phyloP scores from a whole-genome alignment of 2,797 vertebrate species.

The Karalla daura region DNA sequence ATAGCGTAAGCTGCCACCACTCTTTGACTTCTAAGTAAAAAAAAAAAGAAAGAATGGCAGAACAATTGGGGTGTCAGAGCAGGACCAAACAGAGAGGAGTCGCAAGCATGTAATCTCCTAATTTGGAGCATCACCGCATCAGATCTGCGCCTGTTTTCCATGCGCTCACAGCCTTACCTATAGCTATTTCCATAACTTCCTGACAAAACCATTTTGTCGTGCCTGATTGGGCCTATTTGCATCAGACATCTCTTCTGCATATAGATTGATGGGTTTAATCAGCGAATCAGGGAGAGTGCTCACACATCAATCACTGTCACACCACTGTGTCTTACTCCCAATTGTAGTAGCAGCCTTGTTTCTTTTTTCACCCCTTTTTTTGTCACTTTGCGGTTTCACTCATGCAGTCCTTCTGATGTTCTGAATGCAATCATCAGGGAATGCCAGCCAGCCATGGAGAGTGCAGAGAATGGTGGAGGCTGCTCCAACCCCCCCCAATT shows the following conservation, averaged over 20 bases:
- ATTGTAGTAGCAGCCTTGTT: slow-evolving; percentile 28
- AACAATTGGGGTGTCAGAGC: slow-evolving; percentile 71
- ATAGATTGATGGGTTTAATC: slow-evolving; percentile 99
- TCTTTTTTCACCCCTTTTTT: slow-evolving; percentile 8
- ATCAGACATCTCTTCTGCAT: slow-evolving; percentile 96
- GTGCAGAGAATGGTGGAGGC: neutral
- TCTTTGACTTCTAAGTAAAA: slow-evolving; percentile 63
- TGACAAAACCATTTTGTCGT: slow-evolving; percentile 92
- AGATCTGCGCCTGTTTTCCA: slow-evolving; percentile 35
- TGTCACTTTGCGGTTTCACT: slow-evolving; percentile 46
- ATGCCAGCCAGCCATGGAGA: slow-evolving; percentile 1
- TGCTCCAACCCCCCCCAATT: neutral
- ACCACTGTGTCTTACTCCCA: slow-evolving; percentile 78
- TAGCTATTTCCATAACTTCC: slow-evolving; percentile 87
- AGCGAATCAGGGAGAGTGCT: slow-evolving; percentile 94
- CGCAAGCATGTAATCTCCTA: slow-evolving; percentile 82
- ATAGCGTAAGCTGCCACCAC: slow-evolving; percentile 19
- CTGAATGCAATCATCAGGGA: slow-evolving; percentile 42
- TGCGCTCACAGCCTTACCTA: slow-evolving; percentile 61
- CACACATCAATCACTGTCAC: slow-evolving; percentile 95
- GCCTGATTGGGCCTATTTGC: slow-evolving; percentile 96
- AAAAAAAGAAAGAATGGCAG: slow-evolving; percentile 72
- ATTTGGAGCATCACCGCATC: slow-evolving; percentile 81
- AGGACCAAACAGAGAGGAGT: slow-evolving; percentile 66
- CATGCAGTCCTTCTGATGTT: slow-evolving; percentile 43